These are phyloP conservation scores for Plectus sambesii DNA, from an alignment of 1,140 invertebrate species.

Conservation along the genomic window DNA sequence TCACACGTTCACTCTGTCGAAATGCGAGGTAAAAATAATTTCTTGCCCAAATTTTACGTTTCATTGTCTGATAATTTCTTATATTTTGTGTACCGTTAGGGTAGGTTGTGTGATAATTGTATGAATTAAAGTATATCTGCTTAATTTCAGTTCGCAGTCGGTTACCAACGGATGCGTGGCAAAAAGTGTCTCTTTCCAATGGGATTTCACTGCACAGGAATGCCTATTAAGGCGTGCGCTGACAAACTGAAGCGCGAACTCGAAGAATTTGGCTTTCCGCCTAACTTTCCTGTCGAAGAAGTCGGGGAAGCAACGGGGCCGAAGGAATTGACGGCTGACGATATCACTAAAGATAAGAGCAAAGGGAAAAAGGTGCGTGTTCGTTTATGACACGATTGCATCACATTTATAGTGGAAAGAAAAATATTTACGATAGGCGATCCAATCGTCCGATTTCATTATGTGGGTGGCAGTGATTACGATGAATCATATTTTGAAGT, in stretches of 20 bases:
- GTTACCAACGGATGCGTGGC: constrained; percentile 78
- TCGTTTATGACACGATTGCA: constrained; percentile 5
- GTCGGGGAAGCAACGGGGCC: too few species aligned
- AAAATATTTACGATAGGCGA: too few species aligned
- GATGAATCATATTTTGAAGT: constrained; percentile 23
- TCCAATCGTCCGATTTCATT: too few species aligned
- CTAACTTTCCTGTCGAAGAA: constrained; percentile 81
- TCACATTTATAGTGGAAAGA: too few species aligned
- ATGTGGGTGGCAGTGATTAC: neutral
- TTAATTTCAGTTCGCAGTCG: constrained; percentile 65
- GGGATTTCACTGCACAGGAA: constrained; percentile 93
- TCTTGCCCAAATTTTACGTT: constrained; percentile 14
- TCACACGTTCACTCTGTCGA: constrained; percentile 91
- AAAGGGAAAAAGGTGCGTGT: constrained; percentile 80
- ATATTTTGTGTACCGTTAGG: neutral
- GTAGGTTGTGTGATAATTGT: constrained; percentile 11
- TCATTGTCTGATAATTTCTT: constrained; percentile 2
- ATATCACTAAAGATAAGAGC: constrained; percentile 74
- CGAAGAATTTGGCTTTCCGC: constrained; percentile 78
- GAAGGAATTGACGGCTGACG: constrained; percentile 52
- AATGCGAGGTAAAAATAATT: constrained; percentile 62
- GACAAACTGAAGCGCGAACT: constrained; percentile 93
- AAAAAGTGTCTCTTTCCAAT: constrained; percentile 89
- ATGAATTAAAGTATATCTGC: constrained; percentile 35
- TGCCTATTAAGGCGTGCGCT: constrained; percentile 70